Base-by-base conservation (phyloP, 2,888 invertebrate species). In the Campoplex nolae region DNA sequence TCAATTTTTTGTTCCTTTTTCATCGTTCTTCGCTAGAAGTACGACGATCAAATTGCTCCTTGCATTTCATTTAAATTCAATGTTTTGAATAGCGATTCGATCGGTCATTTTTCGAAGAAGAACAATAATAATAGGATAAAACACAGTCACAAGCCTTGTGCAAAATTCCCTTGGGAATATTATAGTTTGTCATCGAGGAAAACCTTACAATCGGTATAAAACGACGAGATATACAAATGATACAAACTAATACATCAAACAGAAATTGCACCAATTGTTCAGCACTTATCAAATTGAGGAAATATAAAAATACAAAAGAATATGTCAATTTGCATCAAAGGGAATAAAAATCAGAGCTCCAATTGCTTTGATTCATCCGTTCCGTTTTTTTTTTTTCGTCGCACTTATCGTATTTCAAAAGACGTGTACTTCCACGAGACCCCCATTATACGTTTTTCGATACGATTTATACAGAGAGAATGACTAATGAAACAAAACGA, bases 381-480 rank as follows among this genome's bases (percentile, higher is more conserved):
- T n/a, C 58, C 7, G 6, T 2, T 18, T 35, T 54, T 35, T 54
- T 35, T 18, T 73, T 54, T 18, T 73, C 51, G 1, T 71, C 45
- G 42, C 11, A 45, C 45, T 48, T 42, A 32, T 32, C 28, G 48
- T 32, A 51, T 48, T 32, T 28, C 32, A 23, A 16, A 16, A 28
- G 9, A 18, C 23, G 8, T 9, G 38, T 54, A 56, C 35, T 0
- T 35, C 28, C 35, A 51, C 13, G 51, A 9, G 32, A 11, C 18
- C 13, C n/a, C 0, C 35, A 35, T 38, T 32, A 2, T 32, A 2
- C 51, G 9, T 35, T 54, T 0, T 51, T 35, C 35, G 38, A 54
- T 73, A n/a, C 3, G 23, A 48, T 48, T 18, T 45, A 70, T 45
- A 48, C 71, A 71, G 18, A 71, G 48, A 9, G 71, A 71, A 71